Base-by-base conservation (phyloP, 2,888 invertebrate species). In the Alloplasta piceator region DNA sequence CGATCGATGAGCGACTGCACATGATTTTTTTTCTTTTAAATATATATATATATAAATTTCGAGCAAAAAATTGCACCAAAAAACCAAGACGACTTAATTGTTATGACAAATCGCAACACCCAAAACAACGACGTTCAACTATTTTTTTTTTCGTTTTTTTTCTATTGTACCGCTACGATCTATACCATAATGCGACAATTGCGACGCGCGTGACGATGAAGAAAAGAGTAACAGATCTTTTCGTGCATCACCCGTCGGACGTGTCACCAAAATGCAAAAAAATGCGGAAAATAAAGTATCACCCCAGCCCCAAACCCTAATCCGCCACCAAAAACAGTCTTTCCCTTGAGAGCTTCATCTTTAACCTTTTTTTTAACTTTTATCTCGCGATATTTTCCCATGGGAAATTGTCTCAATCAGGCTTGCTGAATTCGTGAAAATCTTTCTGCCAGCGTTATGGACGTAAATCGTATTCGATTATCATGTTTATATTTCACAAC, bases 1-100 rank as follows among this genome's bases (percentile, higher is more conserved):
- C 72, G 67, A 46, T 72, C 71, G 71, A 72, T 72, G 61, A 76
- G 26, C 71, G 72, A 80, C 76, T 72, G 76, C 61, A 68, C 72
- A 48, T 55, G 36, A 66, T 72, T 16, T 55, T 55, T n/a, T 56
- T 14, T 16, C 12, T 63, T 52, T 63, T 52, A 7, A 12, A 52
- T n/a, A 39, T 71, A 3, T 39, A 4, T 52, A 7, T 50, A 38
- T 14, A 79, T 39, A 64, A 16, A 63, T 14, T 52, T 52, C 52
- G 14, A 52, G 26, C 26, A 26, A 6, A 50, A 52, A 67, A 56
- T 72, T 73, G n/a, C 72, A n/a, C 52, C 50, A 48, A 36, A 12
- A 9, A 70, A 63, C 67, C 73, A 12, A 48, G 72, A 61, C 61
- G 67, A 63, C 26, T 26, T 55, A 68, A 56, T 67, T 56, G 55